Evolutionary conservation across 1,140 invertebrate genomes (phyloP), one percentile per base, ranked within the genome.

Genomic region (Sweltsa coloradensis): DNA sequence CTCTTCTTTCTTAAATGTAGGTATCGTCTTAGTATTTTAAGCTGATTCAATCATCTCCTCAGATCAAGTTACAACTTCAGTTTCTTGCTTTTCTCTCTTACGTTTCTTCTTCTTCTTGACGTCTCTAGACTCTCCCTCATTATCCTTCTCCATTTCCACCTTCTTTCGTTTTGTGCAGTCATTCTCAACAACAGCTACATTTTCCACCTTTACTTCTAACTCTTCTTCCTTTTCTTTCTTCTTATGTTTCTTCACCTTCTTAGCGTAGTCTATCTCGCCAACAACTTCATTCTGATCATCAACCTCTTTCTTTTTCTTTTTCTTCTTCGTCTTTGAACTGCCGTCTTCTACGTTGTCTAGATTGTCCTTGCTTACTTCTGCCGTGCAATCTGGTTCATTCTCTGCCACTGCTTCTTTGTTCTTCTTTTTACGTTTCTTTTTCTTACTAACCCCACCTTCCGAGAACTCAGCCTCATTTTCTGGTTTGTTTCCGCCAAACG

Each of bases 271-370:
- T 31, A 31, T 31, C n/a, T 31, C 29, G n/a, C n/a, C n/a, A 9
- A 9, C 29, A 9, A 9, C 29, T n/a, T 31, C 29, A 31, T 31
- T 31, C n/a, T 31, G 29, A 9, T 9, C n/a, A 31, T 9, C 9
- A 31, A 9, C 29, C 9, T 31, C n/a, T n/a, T 9, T 9, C n/a
- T 31, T 31, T n/a, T 52, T 49, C 18, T 18, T 14, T 25, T 27
- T 53, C 16, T 49, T 52, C n/a, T 40, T 43, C 27, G 41, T 34
- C 16, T 29, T 52, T 37, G 16, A 11, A n/a, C 29, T 6, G n/a
- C 11, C 9, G 53, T 62, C 60, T 27, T 47, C 47, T 42, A 60
- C 5, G 34, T 37, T 37, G 14, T 5, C n/a, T 5, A 37, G n/a
- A 5, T 37, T 37, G 5, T n/a, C 22, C 22, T n/a, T 37, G 16